Conservation (phyloP, 2,888 invertebrate species). For the Sturmia bella region DNA sequence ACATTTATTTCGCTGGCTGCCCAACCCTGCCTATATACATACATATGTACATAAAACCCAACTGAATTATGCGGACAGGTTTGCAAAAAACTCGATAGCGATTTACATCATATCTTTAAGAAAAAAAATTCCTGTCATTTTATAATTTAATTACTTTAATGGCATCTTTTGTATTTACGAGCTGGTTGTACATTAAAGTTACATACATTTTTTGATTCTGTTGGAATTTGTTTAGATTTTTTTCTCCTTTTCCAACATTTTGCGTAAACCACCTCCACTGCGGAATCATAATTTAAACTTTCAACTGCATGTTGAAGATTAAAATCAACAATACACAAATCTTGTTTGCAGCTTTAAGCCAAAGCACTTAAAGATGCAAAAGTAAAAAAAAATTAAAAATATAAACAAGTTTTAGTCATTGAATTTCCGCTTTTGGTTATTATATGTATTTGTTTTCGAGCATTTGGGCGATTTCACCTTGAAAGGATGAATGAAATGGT, state of each 20-base stretch:
- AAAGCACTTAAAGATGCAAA: constrained; percentile 17
- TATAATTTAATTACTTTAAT: constrained; percentile 54
- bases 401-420: constrained; percentile 61
- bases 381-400: constrained; percentile 6
- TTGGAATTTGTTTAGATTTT: constrained; percentile 14
- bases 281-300: constrained; percentile 53
- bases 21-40: too few relatives aligned
- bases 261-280: constrained; percentile 56
- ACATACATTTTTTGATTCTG: constrained; percentile 41
- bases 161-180: constrained; percentile 45
- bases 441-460: constrained; percentile 5
- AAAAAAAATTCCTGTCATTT: constrained; percentile 19
- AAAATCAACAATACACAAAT: constrained; percentile 56
- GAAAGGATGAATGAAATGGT: constrained; percentile 61
- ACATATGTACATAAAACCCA: too few relatives aligned
- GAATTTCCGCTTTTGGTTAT: constrained; percentile 61
- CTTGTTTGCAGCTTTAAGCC: constrained; percentile 53
- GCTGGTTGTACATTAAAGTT: constrained; percentile 25
- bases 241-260: constrained; percentile 11
- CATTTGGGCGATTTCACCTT: constrained; percentile 65
- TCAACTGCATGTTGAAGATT: constrained; percentile 57
- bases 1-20: too few relatives aligned
- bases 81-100: too few relatives aligned
- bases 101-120: too few relatives aligned
- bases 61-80: too few relatives aligned